These are phyloP conservation scores for Rotaria macrura DNA, from an alignment of 2,888 invertebrate species.

Conservation along the genomic window DNA sequence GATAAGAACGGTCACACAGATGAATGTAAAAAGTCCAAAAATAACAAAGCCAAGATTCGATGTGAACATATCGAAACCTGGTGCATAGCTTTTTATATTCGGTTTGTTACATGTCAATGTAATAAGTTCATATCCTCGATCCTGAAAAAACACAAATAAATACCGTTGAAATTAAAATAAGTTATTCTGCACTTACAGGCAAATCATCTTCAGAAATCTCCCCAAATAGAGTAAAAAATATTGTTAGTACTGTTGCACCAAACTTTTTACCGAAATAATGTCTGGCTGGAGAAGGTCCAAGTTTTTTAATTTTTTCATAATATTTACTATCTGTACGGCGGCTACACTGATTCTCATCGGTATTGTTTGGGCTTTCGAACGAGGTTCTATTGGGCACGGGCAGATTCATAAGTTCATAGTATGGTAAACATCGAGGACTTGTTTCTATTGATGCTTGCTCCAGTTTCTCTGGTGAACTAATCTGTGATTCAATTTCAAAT, in stretches of 20 bases:
- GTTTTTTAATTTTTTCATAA: neutral
- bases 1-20: constrained; percentile 52
- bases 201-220: constrained; percentile 38
- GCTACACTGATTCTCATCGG: neutral
- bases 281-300: neutral
- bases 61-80: constrained; percentile 35
- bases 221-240: constrained; percentile 15
- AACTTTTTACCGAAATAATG: neutral
- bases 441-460: neutral
- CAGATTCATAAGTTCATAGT: neutral
- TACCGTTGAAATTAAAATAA: neutral
- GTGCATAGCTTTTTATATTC: constrained; percentile 42
- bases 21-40: constrained; percentile 52
- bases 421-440: neutral
- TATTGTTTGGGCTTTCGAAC: neutral
- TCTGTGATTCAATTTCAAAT: neutral
- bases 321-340: neutral
- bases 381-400: neutral
- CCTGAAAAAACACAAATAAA: neutral
- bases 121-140: neutral
- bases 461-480: neutral
- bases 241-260: neutral
- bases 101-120: constrained; percentile 15
- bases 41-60: constrained; percentile 50
- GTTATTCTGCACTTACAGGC: constrained; percentile 43